Percentiles rank a stretch among this genome's conserved stretches.
Conservation (phyloP, 1,140 invertebrate genomes). For the Trichomalopsis sarcophagae region DNA sequence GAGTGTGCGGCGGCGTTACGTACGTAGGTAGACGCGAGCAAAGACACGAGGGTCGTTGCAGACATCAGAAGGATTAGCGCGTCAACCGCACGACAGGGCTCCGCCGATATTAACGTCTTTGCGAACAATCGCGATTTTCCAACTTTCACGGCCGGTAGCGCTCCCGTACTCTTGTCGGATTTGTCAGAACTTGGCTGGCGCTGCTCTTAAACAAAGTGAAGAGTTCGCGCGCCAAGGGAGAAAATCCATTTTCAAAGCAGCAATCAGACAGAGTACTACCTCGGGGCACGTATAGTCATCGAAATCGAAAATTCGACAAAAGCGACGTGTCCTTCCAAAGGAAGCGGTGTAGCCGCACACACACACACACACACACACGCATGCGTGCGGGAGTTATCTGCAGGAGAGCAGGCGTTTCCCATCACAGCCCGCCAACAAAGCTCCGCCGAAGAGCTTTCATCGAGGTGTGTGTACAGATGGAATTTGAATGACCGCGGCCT, state of each 20-base stretch:
- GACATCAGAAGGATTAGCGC: conserved; percentile 59
- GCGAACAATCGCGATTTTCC: neutral
- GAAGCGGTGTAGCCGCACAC: neutral
- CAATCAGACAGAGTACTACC: neutral
- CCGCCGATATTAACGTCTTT: conserved; percentile 54
- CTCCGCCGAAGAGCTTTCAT: neutral
- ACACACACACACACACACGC: too few species aligned
- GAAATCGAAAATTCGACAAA: neutral
- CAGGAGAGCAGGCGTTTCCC: neutral
- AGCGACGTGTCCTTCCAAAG: neutral
- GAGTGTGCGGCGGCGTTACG: neutral
- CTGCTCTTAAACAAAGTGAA: conserved; percentile 7
- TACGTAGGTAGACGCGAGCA: neutral
- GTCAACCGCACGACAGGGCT: conserved; percentile 60
- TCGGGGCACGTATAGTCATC: neutral
- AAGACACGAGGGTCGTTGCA: neutral
- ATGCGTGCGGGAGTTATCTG: neutral
- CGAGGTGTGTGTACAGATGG: too few species aligned
- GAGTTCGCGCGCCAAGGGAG: neutral
- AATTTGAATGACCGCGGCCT: neutral
- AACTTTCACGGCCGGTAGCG: neutral
- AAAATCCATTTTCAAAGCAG: neutral
- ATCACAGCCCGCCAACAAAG: neutral
- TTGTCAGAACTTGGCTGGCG: neutral
- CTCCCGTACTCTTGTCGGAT: neutral